Evolutionary conservation across 2,113 vertebrate genomes (phyloP), one percentile per base, ranked within the genome.

Genomic region (Otolemur garnettii): DNA sequence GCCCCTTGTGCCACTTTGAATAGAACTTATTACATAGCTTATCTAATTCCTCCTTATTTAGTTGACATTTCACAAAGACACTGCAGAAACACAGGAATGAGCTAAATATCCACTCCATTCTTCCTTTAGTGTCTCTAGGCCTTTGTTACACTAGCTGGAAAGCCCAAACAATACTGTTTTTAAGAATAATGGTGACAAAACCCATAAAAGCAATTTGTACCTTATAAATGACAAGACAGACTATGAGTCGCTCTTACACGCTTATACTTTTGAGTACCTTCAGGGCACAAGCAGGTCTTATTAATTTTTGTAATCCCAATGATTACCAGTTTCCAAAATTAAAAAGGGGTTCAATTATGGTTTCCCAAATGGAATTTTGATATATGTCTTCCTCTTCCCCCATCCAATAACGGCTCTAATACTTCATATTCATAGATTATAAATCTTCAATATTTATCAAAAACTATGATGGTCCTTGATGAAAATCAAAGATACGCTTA

Each of bases 401-500:
- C 1, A 86, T 30, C 80, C 42, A 82, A 17, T 64, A 77, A 90
- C 9, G 94, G 10, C 17, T 88, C 64, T 85, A 88, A 68, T 19
- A 74, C 21, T 95, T 92, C 30, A 71, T 19, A 71, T 38, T 88
- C 59, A 90, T 14, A 53, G 22, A 81, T 45, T 69, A 79, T 50
- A 92, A 68, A 55, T 75, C 55, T 81, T 80, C 42, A 60, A 26
- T 33, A 77, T 11, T 17, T 64, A 69, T 64, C 21, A 62, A 12
- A 33, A 33, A 89, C 57, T 72, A 79, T 84, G 57, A 83, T 30
- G 30, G 12, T 68, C 12, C 74, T 78, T 74, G 45, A 88, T 74
- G 74, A 91, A 93, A 79, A 79, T 72, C 62, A 79, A 84, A 93
- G 53, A 30, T 90, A 38, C 53, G 87, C 30, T 91, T 87, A 87